Conservation (phyloP, 2,113 vertebrate species). For the Cacatua alba region DNA sequence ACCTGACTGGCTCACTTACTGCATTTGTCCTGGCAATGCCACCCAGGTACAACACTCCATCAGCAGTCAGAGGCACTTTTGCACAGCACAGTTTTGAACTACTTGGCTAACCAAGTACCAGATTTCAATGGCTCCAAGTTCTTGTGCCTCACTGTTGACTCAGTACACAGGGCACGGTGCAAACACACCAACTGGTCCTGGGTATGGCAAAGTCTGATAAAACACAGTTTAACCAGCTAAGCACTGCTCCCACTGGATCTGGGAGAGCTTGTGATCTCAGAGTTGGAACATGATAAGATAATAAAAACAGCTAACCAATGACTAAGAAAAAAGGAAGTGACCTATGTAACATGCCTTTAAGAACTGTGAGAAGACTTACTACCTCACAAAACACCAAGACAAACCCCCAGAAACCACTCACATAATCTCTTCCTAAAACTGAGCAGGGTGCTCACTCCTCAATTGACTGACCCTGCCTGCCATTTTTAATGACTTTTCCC, state of each 20-base stretch:
- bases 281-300: neutral
- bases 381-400: neutral
- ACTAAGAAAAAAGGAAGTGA: neutral
- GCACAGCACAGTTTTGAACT: neutral
- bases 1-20: accelerated
- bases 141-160: neutral
- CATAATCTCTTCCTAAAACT: neutral
- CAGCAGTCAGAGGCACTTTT: accelerated
- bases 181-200: neutral
- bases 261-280: neutral
- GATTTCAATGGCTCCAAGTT: accelerated
- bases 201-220: neutral
- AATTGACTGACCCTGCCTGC: neutral
- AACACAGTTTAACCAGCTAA: neutral
- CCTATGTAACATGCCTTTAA: neutral
- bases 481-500: neutral
- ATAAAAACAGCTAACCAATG: neutral
- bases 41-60: accelerated
- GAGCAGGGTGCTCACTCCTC: neutral
- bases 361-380: neutral
- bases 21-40: accelerated
- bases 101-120: accelerated
- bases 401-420: accelerated
- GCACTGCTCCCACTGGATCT: neutral
- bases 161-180: accelerated